A percentile compares a stretch with the other conserved stretches of the same genome.
phyloP scores from a whole-genome alignment of 2,797 vertebrate species.

The Pyrocephalus nanus region DNA sequence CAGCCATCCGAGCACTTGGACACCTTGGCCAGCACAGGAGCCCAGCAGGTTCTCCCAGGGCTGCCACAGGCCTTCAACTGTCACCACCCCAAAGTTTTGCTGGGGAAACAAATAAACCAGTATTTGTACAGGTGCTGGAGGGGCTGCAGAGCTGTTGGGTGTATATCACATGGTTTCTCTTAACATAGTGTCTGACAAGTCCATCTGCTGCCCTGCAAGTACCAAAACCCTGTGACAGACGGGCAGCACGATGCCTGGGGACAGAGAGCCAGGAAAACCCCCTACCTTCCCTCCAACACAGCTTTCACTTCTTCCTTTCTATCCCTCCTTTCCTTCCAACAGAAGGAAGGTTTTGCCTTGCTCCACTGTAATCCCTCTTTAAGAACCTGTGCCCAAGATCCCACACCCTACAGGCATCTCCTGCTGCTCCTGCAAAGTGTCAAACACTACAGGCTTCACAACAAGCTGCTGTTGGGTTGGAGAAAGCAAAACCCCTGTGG shows the following conservation, averaged over 20 bases:
- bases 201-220: not conserved
- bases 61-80: not conserved
- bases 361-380: not conserved
- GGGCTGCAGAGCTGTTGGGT: not conserved
- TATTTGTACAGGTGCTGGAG: not conserved
- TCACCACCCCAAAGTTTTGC: not conserved
- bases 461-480: not conserved
- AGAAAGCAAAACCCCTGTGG: not conserved
- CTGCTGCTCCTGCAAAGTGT: not conserved
- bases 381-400: not conserved
- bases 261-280: not conserved
- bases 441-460: not conserved
- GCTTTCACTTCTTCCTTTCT: slow-evolving; percentile 21
- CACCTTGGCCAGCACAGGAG: not conserved
- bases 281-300: not conserved
- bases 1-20: not conserved
- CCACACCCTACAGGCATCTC: not conserved
- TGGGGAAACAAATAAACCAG: not conserved
- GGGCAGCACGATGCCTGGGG: accelerated
- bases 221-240: not conserved
- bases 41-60: not conserved
- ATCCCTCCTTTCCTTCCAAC: not conserved
- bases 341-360: not conserved
- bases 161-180: not conserved
- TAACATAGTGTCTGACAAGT: not conserved